Evolutionary conservation across 2,888 invertebrate species (phyloP).

Genomic region (Amiota mariae): DNA sequence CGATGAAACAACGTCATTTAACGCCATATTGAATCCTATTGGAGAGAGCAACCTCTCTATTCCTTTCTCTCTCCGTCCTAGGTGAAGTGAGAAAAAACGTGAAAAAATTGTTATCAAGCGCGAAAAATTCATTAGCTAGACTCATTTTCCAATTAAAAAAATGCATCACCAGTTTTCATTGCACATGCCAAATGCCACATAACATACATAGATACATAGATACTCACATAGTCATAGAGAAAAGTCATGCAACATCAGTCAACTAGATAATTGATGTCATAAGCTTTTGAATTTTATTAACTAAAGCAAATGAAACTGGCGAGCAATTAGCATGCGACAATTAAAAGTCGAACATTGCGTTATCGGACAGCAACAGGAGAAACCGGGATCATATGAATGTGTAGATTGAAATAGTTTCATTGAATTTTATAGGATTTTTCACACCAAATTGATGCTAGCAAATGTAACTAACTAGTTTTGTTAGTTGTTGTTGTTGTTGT

Average conservation of each 20-base stretch:
- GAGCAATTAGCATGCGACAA: conserved; percentile 34
- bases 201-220: too few species aligned
- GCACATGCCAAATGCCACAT: too few species aligned
- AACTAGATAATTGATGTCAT: conserved; percentile 59
- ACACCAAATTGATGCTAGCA: conserved; percentile 53
- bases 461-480: not conserved
- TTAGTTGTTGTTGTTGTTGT: not conserved
- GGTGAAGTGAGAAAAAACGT: not conserved
- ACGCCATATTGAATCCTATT: conserved; percentile 46
- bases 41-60: conserved; percentile 24
- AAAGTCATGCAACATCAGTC: conserved; percentile 17
- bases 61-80: not conserved
- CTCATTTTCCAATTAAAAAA: too few species aligned
- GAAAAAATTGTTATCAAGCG: not conserved
- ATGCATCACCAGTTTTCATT: too few species aligned
- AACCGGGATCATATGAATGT: not conserved
- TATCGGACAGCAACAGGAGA: conserved; percentile 10
- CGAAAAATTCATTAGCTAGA: not conserved
- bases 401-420: conserved; percentile 46
- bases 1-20: conserved; percentile 67
- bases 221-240: not conserved
- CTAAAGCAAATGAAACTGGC: conserved; percentile 24
- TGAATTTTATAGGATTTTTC: conserved; percentile 64
- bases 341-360: conserved; percentile 34
- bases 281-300: conserved; percentile 57